phyloP scores from a whole-genome alignment of 2,113 vertebrate species.

The Sarotherodon lohbergeri region DNA sequence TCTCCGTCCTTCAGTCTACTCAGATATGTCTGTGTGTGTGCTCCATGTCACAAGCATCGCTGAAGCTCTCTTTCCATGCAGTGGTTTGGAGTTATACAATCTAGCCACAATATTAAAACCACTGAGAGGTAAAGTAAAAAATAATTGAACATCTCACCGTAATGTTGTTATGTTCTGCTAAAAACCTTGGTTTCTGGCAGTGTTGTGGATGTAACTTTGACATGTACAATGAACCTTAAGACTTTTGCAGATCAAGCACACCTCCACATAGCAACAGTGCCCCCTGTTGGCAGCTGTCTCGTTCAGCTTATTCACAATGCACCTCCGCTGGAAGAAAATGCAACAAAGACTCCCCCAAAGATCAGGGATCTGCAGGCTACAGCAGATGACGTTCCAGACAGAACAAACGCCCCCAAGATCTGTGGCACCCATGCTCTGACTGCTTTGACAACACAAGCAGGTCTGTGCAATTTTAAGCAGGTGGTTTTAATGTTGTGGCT shows the following conservation, averaged over 20 bases:
- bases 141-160: background rate
- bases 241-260: background rate
- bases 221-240: background rate
- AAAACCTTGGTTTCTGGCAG: background rate
- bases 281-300: background rate
- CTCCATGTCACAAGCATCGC: background rate
- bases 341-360: background rate
- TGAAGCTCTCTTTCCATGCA: background rate
- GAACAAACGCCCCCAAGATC: background rate
- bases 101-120: background rate
- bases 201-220: background rate
- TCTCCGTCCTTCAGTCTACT: background rate
- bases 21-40: background rate
- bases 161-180: background rate
- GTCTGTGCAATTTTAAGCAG: background rate
- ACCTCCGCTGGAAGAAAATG: background rate
- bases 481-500: background rate
- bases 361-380: rapidly evolving
- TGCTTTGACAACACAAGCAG: background rate
- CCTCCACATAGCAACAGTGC: background rate
- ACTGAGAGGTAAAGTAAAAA: background rate
- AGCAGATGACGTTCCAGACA: background rate
- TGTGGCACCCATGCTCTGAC: background rate
- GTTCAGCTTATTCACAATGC: background rate
- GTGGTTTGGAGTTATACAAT: background rate